Evolutionary conservation across 1,140 invertebrate genomes (phyloP), one percentile per base, ranked within the genome.

Genomic region (Zaprionus ornatus): DNA sequence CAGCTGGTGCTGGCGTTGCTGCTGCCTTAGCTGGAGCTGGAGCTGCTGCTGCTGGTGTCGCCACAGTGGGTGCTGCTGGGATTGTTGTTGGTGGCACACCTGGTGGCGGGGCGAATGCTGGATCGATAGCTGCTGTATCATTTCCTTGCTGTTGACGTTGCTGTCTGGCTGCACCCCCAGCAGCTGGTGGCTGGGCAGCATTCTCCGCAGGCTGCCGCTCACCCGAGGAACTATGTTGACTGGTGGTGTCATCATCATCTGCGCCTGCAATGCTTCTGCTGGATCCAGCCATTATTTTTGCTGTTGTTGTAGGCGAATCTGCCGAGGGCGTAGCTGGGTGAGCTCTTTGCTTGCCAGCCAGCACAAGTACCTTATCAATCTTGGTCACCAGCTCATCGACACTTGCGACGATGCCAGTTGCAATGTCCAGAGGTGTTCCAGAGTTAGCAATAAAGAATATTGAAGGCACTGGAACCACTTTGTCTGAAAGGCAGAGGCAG

Each of bases 401-500:
- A 68, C 78, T 77, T 3, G 93, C 91, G 25, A 93, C 85, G 7
- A 91, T 93, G 13, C 96, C 96, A 40, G 94, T 95, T 29, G 97
- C 94, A 19, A 97, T 95, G 92, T 97, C 96, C 69, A 97, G 79
- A 0, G 97, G 96, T 17, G 94, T 93, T 2, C 97, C 97, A 93
- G 95, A 95, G 32, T 95, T 93, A 7, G 96, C 96, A 91, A 98
- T 98, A 86, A 98, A 98, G 93, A 96, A 98, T n/a, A 97, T 90
- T 0, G 96, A 97, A 37, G 97, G 97, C 21, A 97, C 94, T 29
- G 96, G 95, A 32, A 97, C 95, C 65, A 97, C 93, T 93, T 97
- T 96, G 94, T 97, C 97, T 97, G 82, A 75, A 42, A 23, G 52
- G 7, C 32, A 65, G 6, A 37, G 23, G 2, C 3, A 45, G 7